A percentile compares a stretch with the other conserved stretches of the same genome.
phyloP scores from a whole-genome alignment of 1,140 invertebrate genomes.

The Caenorhabditis latens region DNA sequence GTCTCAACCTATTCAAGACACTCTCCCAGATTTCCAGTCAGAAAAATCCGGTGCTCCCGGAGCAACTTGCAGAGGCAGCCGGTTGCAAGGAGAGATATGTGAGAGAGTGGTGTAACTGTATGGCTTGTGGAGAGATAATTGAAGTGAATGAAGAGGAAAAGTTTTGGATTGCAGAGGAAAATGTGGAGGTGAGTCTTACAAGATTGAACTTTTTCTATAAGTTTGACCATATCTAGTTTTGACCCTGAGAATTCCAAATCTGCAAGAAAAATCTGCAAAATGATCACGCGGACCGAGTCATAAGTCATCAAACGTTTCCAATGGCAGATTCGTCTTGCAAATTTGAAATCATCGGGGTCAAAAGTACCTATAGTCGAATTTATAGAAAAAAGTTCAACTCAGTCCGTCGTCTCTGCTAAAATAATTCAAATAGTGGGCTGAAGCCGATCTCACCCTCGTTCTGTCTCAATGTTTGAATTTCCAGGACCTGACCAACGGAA shows the following conservation, averaged over 20 bases:
- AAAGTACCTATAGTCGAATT: too few species aligned
- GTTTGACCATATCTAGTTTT: not conserved
- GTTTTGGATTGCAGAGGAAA: constrained; percentile 68
- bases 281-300: too few species aligned
- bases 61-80: constrained; percentile 25
- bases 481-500: not conserved
- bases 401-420: too few species aligned
- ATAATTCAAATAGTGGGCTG: too few species aligned
- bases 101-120: constrained; percentile 58
- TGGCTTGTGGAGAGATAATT: constrained; percentile 68
- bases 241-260: not conserved
- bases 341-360: too few species aligned
- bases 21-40: constrained; percentile 27
- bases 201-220: constrained; percentile 60
- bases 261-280: too few species aligned
- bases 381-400: too few species aligned
- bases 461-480: not conserved
- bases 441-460: too few species aligned
- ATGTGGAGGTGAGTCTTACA: constrained; percentile 41
- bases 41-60: constrained; percentile 39
- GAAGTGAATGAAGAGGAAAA: constrained; percentile 67
- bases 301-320: too few species aligned
- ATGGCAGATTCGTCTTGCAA: too few species aligned
- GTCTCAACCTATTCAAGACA: constrained; percentile 31
- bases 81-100: constrained; percentile 44